Percentiles rank a stretch among this genome's conserved stretches.
These are phyloP conservation scores for Salvator merianae DNA, from an alignment of 2,113 vertebrate genomes.

Conservation along the genomic window DNA sequence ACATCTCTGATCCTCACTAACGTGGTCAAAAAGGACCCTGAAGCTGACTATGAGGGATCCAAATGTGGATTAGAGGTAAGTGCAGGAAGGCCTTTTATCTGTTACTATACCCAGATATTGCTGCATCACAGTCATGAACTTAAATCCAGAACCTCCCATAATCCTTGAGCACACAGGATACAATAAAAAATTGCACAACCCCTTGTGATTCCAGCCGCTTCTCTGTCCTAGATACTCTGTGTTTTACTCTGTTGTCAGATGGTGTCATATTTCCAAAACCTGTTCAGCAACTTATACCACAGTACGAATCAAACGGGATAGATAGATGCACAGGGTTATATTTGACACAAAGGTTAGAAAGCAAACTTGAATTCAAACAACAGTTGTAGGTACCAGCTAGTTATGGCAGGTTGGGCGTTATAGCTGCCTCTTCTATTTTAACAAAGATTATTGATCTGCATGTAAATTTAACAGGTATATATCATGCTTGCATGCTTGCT, in stretches of 20 bases:
- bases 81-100: no score
- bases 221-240: conserved; percentile 23
- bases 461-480: not conserved
- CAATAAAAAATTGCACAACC: conserved; percentile 44
- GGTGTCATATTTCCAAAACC: conserved; percentile 8
- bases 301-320: conserved; percentile 38
- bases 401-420: not conserved
- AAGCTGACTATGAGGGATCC: no score
- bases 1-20: no score
- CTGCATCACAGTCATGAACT: no score
- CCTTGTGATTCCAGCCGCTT: conserved; percentile 36
- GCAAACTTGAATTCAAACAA: accelerated
- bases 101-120: no score
- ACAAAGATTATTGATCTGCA: conserved; percentile 1
- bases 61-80: no score
- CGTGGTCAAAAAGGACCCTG: no score
- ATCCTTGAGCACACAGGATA: conserved; percentile 35
- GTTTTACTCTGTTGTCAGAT: conserved; percentile 51
- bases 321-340: not conserved
- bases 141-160: not conserved
- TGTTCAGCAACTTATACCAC: not conserved
- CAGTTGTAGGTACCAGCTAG: not conserved
- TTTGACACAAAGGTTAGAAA: conserved; percentile 4
- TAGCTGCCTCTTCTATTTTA: not conserved
- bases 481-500: not conserved